Evolutionary conservation across 2,888 invertebrate genomes (phyloP), one percentile per base, ranked within the genome.

Genomic region (Cephus pygmeus): DNA sequence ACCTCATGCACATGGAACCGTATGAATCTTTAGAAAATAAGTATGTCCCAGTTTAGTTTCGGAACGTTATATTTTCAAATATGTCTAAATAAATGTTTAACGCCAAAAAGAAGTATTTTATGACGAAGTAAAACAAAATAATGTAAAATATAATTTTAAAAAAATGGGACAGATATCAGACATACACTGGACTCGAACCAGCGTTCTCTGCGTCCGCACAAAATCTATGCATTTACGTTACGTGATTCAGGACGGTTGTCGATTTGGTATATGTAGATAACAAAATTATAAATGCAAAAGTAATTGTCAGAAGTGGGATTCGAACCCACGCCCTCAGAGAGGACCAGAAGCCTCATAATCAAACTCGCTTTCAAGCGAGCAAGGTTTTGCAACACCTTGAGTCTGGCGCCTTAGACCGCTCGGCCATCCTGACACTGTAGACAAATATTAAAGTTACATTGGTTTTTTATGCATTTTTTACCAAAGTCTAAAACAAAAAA

Each of bases 381-480:
- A 71, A 71, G 71, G 71, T 31, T 56, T 56, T 34, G 34, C 12
- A 11, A 56, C 3, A 11, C 6, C 94, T 93, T 93, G 93, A 93
- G 93, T 93, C 93, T 93, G 93, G 93, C 93, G 93, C 93, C 93
- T 93, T 93, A 93, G 93, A 93, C 93, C 93, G 92, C 93, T 93
- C 93, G 93, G 93, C 93, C 93, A 93, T 92, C 92, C 93, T 93
- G 93, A 93, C 93, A 34, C 0, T 33, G 33, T 30, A 30, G 30
- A 30, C 30, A 30, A 30, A 30, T 30, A 30, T 30, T 30, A 30
- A 30, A 30, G 30, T 30, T 30, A 30, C 30, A 30, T 30, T 30
- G 30, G 30, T 30, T 30, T 30, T 30, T 30, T 30, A 30, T 30
- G 1, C 30, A 30, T 30, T 30, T 30, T 30, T 30, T 30, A 30